Evolutionary conservation across 2,888 invertebrate species (phyloP).

Genomic region (Fragum whitleyi): DNA sequence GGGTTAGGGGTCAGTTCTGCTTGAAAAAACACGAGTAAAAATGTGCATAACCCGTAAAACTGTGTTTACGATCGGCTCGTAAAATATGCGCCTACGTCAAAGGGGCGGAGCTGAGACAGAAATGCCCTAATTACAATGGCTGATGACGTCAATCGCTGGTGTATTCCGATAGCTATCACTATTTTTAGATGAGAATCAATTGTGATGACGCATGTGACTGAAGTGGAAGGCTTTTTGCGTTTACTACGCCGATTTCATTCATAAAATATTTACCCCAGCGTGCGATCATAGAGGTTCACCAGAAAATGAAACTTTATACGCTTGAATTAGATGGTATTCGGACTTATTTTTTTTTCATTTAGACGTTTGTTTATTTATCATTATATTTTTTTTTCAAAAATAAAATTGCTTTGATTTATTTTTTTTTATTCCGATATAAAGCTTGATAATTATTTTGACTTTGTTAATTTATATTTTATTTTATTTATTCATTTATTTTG

Average conservation of each 20-base stretch:
- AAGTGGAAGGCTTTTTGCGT: constrained; percentile 15
- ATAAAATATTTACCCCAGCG: constrained; percentile 28
- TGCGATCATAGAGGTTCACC: not conserved
- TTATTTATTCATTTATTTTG: too few relatives aligned
- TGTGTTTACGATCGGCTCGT: constrained; percentile 21
- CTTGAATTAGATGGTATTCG: constrained; percentile 16
- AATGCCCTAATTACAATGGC: constrained; percentile 53
- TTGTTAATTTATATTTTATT: too few relatives aligned
- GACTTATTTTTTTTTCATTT: not conserved
- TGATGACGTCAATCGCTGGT: constrained; percentile 66
- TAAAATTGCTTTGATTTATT: too few relatives aligned
- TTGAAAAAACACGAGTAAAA: constrained; percentile 39
- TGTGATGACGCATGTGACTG: constrained; percentile 48
- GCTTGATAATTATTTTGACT: too few relatives aligned
- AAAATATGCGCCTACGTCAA: constrained; percentile 64
- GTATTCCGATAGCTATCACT: constrained; percentile 58
- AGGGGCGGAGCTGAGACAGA: constrained; percentile 70
- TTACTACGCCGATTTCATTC: constrained; percentile 48
- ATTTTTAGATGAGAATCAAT: constrained; percentile 64
- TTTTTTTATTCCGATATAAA: too few relatives aligned
- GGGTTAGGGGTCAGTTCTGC: constrained; percentile 23
- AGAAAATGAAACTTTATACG: constrained; percentile 19
- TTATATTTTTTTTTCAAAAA: too few relatives aligned
- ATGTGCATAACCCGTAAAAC: constrained; percentile 54
- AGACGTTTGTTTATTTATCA: too few relatives aligned